Conservation (phyloP, 1,140 invertebrate genomes). For the Myzus persicae region DNA sequence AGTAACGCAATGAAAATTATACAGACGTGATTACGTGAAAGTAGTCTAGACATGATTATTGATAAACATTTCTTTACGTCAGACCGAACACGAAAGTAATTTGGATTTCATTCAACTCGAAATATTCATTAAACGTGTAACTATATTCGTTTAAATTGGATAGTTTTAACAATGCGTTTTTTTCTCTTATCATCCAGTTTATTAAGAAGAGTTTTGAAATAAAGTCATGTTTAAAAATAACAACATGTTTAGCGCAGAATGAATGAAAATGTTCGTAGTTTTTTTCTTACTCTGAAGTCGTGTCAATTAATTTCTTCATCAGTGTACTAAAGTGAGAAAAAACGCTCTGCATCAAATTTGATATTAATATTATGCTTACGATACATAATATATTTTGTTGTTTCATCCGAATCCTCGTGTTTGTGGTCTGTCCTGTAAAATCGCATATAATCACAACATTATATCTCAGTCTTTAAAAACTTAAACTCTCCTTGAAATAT, state of each 20-base stretch:
- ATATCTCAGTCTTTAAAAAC: background rate
- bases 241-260: no score
- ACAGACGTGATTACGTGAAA: background rate
- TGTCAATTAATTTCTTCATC: no score
- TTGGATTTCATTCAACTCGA: background rate
- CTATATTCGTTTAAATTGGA: background rate
- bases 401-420: background rate
- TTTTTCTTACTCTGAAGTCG: background rate
- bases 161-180: background rate
- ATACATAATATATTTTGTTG: background rate
- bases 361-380: no score
- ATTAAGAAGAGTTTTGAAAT: background rate
- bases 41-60: slow-evolving; percentile 31
- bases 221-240: background rate
- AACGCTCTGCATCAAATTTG: background rate
- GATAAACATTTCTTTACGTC: background rate
- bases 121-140: background rate
- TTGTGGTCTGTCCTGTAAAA: background rate
- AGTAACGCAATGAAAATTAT: background rate
- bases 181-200: background rate
- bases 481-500: background rate
- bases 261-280: background rate
- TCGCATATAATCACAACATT: background rate
- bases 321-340: background rate
- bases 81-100: background rate